phyloP scores from a whole-genome alignment of 2,888 invertebrate species.

The Lutraria lutraria region DNA sequence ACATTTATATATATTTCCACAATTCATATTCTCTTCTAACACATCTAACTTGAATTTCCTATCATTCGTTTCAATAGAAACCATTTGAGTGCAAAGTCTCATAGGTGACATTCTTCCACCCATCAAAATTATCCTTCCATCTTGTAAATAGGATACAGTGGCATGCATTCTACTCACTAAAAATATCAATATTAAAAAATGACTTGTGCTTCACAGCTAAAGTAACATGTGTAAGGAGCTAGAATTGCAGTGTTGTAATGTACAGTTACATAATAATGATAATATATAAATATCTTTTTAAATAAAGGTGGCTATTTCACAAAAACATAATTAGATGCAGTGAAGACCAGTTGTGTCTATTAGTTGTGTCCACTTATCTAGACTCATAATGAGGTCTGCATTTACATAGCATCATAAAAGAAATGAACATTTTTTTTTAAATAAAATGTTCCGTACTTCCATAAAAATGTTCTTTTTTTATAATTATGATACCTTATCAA shows the following conservation, averaged over 20 bases:
- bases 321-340: too few relatives aligned
- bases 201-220: neutral
- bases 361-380: too few relatives aligned
- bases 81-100: conserved; percentile 69
- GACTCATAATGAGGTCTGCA: too few relatives aligned
- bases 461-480: too few relatives aligned
- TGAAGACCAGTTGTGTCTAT: too few relatives aligned
- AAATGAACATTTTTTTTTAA: too few relatives aligned
- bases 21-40: conserved; percentile 14
- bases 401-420: too few relatives aligned
- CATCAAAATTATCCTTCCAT: conserved; percentile 81
- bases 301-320: too few relatives aligned
- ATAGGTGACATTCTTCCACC: conserved; percentile 87
- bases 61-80: conserved; percentile 46
- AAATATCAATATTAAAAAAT: conserved; percentile 1
- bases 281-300: too few relatives aligned
- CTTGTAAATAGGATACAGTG: conserved; percentile 70
- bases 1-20: conserved; percentile 23
- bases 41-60: conserved; percentile 6
- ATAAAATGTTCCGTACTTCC: too few relatives aligned
- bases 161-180: conserved; percentile 82
- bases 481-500: too few relatives aligned
- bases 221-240: neutral
- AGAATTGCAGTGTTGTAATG: neutral
- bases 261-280: too few relatives aligned